A percentile compares a stretch with the other conserved stretches of the same genome.
These are phyloP conservation scores for Dryas iulia DNA, from an alignment of 1,140 invertebrate genomes.

Conservation along the genomic window DNA sequence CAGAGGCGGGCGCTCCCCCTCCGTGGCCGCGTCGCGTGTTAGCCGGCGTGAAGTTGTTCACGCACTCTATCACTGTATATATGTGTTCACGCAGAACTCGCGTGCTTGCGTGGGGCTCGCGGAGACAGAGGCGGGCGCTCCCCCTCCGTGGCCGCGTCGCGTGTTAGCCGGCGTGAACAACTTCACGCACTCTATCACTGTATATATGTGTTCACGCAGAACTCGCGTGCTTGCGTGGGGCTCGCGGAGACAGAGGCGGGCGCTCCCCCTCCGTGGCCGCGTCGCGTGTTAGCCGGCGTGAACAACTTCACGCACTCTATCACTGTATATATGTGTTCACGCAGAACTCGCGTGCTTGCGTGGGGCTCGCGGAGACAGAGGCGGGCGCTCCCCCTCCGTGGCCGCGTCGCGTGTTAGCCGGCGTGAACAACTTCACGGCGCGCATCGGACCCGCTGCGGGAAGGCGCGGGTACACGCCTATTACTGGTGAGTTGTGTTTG, in stretches of 20 bases:
- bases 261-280: constrained; percentile 84
- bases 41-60: no score
- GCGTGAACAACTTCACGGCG: constrained; percentile 85
- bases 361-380: constrained; percentile 70
- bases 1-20: no score
- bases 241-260: constrained; percentile 73
- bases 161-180: no score
- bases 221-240: constrained; percentile 69
- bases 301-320: no score
- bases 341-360: constrained; percentile 70
- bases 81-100: no score
- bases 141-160: no score
- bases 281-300: no score
- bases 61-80: no score
- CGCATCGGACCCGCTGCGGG: constrained; percentile 92
- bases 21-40: no score
- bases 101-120: no score
- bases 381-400: constrained; percentile 83
- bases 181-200: no score
- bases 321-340: not conserved
- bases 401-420: constrained; percentile 82
- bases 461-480: constrained; percentile 88
- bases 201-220: constrained; percentile 38
- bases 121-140: no score
- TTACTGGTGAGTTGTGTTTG: constrained; percentile 87